phyloP scores from a whole-genome alignment of 1,140 invertebrate species.

The Caerostris darwini region DNA sequence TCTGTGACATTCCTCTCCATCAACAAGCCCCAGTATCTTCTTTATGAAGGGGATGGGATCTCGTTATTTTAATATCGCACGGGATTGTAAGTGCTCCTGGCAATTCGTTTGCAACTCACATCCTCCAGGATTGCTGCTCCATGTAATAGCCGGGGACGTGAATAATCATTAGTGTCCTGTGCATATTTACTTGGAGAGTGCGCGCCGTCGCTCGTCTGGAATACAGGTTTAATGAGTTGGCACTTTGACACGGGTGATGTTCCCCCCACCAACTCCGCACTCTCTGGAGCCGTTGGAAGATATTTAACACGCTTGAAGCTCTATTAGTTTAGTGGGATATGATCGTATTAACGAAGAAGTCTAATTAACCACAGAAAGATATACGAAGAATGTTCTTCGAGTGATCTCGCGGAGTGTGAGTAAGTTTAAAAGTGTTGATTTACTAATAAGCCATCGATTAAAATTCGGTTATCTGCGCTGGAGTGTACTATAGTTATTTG shows the following conservation, averaged over 20 bases:
- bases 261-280: not conserved
- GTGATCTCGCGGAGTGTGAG: too few relatives aligned
- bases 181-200: constrained; percentile 4
- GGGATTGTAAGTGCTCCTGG: constrained; percentile 1
- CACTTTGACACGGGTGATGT: constrained; percentile 12
- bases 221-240: constrained; percentile 20
- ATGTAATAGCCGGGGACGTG: constrained; percentile 20
- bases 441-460: too few relatives aligned
- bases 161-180: constrained; percentile 21
- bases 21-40: not conserved
- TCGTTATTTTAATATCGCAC: constrained; percentile 18
- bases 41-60: not conserved
- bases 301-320: not conserved
- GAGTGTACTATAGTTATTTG: too few relatives aligned
- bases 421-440: too few relatives aligned
- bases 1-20: not conserved
- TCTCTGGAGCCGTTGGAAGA: not conserved
- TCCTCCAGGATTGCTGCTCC: not conserved
- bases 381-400: too few relatives aligned
- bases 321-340: constrained; percentile 8
- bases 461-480: too few relatives aligned
- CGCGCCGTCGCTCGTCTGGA: not conserved
- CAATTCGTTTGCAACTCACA: constrained; percentile 1
- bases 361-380: not conserved
- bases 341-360: constrained; percentile 5